A percentile compares a stretch with the other conserved stretches of the same genome.
Conservation (phyloP, 2,113 vertebrate genomes). For the Entosphenus tridentatus region DNA sequence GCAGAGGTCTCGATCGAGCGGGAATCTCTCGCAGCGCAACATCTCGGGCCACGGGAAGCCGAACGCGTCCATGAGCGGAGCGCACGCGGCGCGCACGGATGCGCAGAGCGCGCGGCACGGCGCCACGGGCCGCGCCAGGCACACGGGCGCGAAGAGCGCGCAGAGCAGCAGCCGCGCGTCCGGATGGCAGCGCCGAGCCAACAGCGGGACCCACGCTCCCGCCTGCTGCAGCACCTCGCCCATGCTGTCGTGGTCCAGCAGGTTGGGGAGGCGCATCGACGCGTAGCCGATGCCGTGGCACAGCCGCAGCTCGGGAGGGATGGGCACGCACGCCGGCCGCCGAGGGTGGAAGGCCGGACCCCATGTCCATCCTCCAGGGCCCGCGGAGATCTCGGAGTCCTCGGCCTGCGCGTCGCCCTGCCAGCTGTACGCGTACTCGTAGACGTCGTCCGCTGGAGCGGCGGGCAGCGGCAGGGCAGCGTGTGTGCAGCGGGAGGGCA, state of each 20-base stretch:
- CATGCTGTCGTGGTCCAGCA: constrained; percentile 35
- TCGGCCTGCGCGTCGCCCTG: not conserved
- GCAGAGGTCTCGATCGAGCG: constrained; percentile 27
- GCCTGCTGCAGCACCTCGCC: constrained; percentile 36
- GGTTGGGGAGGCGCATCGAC: constrained; percentile 37
- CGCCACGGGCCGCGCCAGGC: constrained; percentile 21
- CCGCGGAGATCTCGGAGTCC: not conserved
- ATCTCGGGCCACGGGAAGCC: constrained; percentile 45
- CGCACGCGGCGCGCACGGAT: constrained; percentile 29
- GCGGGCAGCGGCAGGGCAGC: too few relatives aligned
- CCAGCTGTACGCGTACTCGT: constrained; percentile 1
- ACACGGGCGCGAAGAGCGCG: constrained; percentile 40
- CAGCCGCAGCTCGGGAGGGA: constrained; percentile 30
- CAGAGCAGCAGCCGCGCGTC: constrained; percentile 43
- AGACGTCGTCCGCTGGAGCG: not conserved
- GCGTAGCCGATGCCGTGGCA: constrained; percentile 35
- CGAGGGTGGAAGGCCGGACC: constrained; percentile 16
- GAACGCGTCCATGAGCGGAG: constrained; percentile 40
- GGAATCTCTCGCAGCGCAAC: constrained; percentile 38
- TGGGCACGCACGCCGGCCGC: constrained; percentile 24
- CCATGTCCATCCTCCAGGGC: not conserved
- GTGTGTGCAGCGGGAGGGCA: too few relatives aligned
- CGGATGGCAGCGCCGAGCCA: constrained; percentile 32
- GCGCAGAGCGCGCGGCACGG: constrained; percentile 32
- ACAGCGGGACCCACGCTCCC: constrained; percentile 32